A percentile compares a stretch with the other conserved stretches of the same genome.
These are phyloP conservation scores for Lucilia sericata DNA, from an alignment of 1,140 invertebrate genomes.

Conservation along the genomic window DNA sequence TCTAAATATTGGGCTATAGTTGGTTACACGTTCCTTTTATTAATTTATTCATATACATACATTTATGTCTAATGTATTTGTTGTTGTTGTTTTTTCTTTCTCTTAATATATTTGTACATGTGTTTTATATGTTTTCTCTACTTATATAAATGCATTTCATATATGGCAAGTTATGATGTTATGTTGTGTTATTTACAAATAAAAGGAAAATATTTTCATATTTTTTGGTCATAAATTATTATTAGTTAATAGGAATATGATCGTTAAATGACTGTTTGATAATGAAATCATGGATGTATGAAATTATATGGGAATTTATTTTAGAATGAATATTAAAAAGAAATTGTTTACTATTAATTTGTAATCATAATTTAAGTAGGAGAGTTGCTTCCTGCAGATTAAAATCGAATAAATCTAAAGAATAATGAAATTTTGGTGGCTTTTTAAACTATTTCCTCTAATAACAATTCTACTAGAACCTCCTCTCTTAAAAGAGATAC, in stretches of 20 bases:
- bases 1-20: not conserved
- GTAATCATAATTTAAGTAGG: not conserved
- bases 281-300: not conserved
- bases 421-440: too few species aligned
- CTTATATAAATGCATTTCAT: not conserved
- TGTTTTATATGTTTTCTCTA: not conserved
- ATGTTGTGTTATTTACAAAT: not conserved
- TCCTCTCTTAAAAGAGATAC: too few species aligned
- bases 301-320: not conserved
- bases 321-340: not conserved
- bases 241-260: not conserved
- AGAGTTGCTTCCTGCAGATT: not conserved
- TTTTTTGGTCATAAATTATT: not conserved
- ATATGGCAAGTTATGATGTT: not conserved
- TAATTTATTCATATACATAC: not conserved
- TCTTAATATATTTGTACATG: not conserved
- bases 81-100: too few species aligned
- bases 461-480: too few species aligned
- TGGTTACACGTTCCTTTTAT: not conserved
- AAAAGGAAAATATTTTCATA: not conserved
- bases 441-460: too few species aligned
- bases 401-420: not conserved
- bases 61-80: too few species aligned
- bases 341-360: too few species aligned
- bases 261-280: not conserved